A percentile compares a stretch with the other conserved stretches of the same genome.
Evolutionary conservation across 1,140 invertebrate species (phyloP).

Genomic region (Pachypeltis micranthus): DNA sequence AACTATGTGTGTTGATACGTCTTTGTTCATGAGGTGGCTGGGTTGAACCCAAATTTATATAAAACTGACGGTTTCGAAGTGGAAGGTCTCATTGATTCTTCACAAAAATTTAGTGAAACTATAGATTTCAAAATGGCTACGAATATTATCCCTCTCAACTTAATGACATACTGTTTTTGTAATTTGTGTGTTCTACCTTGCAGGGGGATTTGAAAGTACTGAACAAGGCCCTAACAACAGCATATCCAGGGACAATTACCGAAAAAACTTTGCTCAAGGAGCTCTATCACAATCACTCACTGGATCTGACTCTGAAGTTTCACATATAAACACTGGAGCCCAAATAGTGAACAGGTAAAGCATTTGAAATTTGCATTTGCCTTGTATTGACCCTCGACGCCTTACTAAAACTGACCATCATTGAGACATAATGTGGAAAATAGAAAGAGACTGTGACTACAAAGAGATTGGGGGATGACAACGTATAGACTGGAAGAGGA

Average conservation of each 20-base stretch:
- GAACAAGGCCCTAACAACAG: constrained; percentile 24
- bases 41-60: no score
- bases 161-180: not conserved
- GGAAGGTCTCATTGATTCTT: no score
- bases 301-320: constrained; percentile 39
- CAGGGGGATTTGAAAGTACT: constrained; percentile 11
- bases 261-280: constrained; percentile 42
- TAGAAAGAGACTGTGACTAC: no score
- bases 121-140: constrained; percentile 6
- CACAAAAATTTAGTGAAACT: no score
- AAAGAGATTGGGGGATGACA: no score
- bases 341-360: not conserved
- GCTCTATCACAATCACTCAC: constrained; percentile 35
- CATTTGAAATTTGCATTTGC: not conserved
- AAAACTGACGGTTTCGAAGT: no score
- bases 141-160: not conserved
- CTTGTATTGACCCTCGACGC: no score
- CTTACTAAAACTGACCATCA: no score
- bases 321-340: constrained; percentile 16
- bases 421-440: no score
- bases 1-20: no score
- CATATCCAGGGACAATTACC: constrained; percentile 33
- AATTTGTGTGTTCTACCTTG: not conserved
- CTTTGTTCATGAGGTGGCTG: no score
- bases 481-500: no score